phyloP scores from a whole-genome alignment of 2,113 vertebrate species.

The Peromyscus maniculatus region DNA sequence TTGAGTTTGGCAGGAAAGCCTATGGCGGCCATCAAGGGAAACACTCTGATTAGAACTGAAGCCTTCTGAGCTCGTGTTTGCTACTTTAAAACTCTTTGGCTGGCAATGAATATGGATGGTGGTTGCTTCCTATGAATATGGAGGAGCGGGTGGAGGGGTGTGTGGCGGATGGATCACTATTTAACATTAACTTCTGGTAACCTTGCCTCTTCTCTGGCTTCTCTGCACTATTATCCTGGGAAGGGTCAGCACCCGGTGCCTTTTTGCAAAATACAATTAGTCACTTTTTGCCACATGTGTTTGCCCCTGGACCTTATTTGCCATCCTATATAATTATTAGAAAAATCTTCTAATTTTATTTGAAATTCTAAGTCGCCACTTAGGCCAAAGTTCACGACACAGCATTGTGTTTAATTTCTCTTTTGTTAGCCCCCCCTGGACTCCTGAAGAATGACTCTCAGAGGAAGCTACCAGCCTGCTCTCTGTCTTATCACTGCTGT shows the following conservation, averaged over 20 bases:
- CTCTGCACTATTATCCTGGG: slow-evolving; percentile 73
- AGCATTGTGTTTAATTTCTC: slow-evolving; percentile 86
- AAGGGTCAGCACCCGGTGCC: slow-evolving; percentile 77
- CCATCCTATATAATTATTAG: slow-evolving; percentile 89
- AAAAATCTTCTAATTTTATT: slow-evolving; percentile 89
- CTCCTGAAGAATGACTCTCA: slow-evolving; percentile 78
- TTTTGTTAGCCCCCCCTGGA: slow-evolving; percentile 84
- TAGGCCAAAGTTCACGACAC: slow-evolving; percentile 83
- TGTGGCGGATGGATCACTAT: slow-evolving; percentile 77
- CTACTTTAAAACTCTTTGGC: slow-evolving; percentile 83
- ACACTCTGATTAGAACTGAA: slow-evolving; percentile 78
- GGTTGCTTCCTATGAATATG: slow-evolving; percentile 87
- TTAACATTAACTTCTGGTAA: slow-evolving; percentile 86
- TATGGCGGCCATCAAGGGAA: background rate
- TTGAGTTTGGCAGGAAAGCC: background rate
- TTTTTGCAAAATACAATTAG: slow-evolving; percentile 85
- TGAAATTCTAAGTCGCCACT: slow-evolving; percentile 87
- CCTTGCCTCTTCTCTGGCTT: slow-evolving; percentile 82
- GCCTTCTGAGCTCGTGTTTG: slow-evolving; percentile 65
- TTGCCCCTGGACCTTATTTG: slow-evolving; percentile 87
- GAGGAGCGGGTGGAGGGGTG: slow-evolving; percentile 76
- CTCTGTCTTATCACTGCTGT: slow-evolving; percentile 44
- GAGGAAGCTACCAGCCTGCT: slow-evolving; percentile 68
- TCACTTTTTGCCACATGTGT: slow-evolving; percentile 85
- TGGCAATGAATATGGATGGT: slow-evolving; percentile 87